phyloP scores from a whole-genome alignment of 2,113 vertebrate genomes.

The Atherinomorus stipes region DNA sequence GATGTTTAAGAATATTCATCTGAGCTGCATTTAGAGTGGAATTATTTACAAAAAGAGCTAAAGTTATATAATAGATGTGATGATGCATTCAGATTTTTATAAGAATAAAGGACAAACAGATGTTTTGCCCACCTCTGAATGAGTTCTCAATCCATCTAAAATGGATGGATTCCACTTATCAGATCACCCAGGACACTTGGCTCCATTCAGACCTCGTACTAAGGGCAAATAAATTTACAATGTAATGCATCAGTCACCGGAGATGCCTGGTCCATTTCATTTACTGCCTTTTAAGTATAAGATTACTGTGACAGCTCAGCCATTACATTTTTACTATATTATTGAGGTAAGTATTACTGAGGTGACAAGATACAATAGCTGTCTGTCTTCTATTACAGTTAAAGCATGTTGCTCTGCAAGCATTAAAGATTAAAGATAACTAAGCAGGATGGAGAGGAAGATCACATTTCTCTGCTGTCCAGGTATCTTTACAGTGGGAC shows the following conservation, averaged over 20 bases:
- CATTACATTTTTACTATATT: not conserved
- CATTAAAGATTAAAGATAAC: conserved; percentile 30
- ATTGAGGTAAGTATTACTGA: not conserved
- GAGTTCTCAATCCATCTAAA: no score
- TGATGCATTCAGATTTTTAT: not conserved
- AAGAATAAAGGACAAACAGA: no score
- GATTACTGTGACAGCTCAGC: not conserved
- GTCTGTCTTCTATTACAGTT: conserved; percentile 1
- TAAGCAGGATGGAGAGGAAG: not conserved
- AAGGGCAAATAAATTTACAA: not conserved
- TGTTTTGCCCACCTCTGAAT: no score
- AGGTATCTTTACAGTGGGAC: conserved; percentile 36
- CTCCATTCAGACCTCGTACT: not conserved
- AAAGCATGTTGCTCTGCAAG: conserved; percentile 5
- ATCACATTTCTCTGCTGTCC: conserved; percentile 27
- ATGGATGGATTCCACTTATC: no score
- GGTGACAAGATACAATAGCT: not conserved
- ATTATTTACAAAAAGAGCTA: no score
- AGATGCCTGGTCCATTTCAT: no score
- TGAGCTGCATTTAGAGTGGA: no score
- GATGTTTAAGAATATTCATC: no score
- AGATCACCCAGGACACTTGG: no score
- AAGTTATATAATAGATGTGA: no score
- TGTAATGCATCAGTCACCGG: not conserved
- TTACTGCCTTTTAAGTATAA: no score